Percentiles rank a stretch among this genome's conserved stretches.
phyloP scores from a whole-genome alignment of 2,113 vertebrate species.

The Hemibates koningsi region DNA sequence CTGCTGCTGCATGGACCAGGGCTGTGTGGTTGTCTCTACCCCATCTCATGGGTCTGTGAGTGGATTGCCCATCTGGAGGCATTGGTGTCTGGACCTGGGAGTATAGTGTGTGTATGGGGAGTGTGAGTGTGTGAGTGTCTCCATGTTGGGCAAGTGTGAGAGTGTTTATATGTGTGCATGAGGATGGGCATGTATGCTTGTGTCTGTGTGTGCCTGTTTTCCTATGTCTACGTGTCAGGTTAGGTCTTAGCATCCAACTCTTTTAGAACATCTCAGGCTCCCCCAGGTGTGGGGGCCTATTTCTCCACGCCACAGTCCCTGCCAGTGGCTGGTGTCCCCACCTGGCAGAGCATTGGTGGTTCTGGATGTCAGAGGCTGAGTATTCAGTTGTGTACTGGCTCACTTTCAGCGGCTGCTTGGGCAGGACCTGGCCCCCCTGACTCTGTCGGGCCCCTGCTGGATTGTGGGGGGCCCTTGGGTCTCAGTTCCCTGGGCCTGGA shows the following conservation, averaged over 20 bases:
- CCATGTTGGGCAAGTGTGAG: neutral
- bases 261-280: neutral
- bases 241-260: neutral
- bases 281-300: neutral
- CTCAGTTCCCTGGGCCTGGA: neutral
- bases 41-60: neutral
- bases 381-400: neutral
- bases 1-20: neutral
- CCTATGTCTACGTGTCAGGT: neutral
- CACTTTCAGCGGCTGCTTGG: neutral
- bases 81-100: neutral
- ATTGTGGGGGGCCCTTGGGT: neutral
- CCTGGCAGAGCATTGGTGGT: neutral
- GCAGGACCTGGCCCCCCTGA: neutral
- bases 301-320: neutral
- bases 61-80: neutral
- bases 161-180: neutral
- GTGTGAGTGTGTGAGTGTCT: neutral
- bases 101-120: neutral
- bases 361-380: neutral
- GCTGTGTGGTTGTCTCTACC: neutral
- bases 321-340: neutral
- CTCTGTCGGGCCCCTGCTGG: neutral
- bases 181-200: neutral
- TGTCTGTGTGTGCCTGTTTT: neutral